Conservation (phyloP, 2,888 invertebrate genomes). For the Prenolepis imparis region DNA sequence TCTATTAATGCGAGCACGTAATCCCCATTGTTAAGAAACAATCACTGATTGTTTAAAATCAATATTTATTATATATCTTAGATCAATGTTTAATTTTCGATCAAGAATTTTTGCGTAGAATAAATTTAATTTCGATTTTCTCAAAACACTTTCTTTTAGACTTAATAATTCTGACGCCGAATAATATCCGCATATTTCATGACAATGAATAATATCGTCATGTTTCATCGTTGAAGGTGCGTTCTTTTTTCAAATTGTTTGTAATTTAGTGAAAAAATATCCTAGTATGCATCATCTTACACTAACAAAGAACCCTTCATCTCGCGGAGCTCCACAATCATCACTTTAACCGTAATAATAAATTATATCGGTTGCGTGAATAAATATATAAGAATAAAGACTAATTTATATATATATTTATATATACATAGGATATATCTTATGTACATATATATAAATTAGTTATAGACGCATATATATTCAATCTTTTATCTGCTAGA, state of each 20-base stretch:
- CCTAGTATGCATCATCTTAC: neutral
- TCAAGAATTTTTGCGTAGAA: neutral
- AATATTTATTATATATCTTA: no score
- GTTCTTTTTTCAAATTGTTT: constrained; percentile 18
- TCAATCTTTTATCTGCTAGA: neutral
- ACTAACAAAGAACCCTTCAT: neutral
- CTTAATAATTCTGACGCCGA: neutral
- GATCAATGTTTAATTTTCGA: neutral
- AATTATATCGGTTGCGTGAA: neutral
- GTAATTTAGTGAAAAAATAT: constrained; percentile 26
- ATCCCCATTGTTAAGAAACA: neutral
- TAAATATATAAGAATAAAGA: neutral
- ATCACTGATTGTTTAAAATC: neutral
- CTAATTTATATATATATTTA: neutral
- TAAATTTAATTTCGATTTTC: neutral
- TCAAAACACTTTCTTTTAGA: neutral
- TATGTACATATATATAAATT: neutral
- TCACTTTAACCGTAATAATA: neutral
- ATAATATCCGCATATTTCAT: constrained; percentile 27
- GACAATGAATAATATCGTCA: constrained; percentile 33
- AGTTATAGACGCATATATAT: neutral
- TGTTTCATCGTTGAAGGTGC: neutral
- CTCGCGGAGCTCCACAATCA: neutral
- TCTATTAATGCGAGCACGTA: neutral
- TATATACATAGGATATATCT: no score